A percentile compares a stretch with the other conserved stretches of the same genome.
Conservation (phyloP, 2,113 vertebrate genomes). For the Malaclemys terrapin region DNA sequence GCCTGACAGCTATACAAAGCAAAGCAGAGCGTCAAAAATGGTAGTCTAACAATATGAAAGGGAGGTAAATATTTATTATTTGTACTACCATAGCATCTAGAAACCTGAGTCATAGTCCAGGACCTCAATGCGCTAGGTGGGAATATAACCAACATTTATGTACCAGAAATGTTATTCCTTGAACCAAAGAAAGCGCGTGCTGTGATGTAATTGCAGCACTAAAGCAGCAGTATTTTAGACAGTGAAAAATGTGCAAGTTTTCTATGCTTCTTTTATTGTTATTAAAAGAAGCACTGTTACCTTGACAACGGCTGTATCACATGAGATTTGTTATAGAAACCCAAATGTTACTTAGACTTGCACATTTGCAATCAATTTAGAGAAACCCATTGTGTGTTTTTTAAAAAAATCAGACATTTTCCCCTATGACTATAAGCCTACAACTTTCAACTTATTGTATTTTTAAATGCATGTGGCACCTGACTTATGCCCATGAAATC, state of each 20-base stretch:
- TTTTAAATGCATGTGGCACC: neutral
- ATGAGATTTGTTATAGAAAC: constrained; percentile 68
- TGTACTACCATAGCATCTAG: neutral
- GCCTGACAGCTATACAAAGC: neutral
- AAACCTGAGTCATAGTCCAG: neutral
- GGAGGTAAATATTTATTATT: neutral
- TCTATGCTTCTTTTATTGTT: constrained; percentile 70
- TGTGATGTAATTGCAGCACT: constrained; percentile 31
- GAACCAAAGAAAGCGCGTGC: constrained; percentile 45
- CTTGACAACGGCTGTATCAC: constrained; percentile 74
- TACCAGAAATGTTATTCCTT: constrained; percentile 27
- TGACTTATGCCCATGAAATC: constrained; percentile 8
- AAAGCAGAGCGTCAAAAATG: neutral
- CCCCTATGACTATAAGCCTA: constrained; percentile 17
- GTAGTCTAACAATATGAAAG: neutral
- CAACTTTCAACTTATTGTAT: neutral
- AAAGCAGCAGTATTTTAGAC: constrained; percentile 56
- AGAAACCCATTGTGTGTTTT: constrained; percentile 10
- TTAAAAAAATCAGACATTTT: constrained; percentile 4
- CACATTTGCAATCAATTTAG: constrained; percentile 74
- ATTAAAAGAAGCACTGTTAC: constrained; percentile 77
- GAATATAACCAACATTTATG: neutral
- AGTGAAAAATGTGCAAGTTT: constrained; percentile 64
- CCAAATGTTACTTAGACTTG: constrained; percentile 68
- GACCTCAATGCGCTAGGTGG: neutral